Conservation (phyloP, 2,113 vertebrate species). For the Morone saxatilis region DNA sequence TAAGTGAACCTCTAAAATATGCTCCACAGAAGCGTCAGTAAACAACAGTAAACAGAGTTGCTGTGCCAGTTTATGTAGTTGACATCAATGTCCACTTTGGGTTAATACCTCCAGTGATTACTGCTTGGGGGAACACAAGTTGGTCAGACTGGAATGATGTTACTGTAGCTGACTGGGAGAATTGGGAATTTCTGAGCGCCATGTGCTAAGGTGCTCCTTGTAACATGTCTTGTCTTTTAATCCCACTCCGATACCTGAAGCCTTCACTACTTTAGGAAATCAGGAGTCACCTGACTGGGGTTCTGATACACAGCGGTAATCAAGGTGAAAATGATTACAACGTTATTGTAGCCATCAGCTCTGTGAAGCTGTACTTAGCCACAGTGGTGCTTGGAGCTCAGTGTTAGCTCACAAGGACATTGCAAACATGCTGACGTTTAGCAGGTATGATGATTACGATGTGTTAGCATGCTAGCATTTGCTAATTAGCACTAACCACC, state of each 20-base stretch:
- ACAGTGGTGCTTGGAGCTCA: too few species aligned
- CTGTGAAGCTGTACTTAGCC: too few species aligned
- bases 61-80: constrained; percentile 49
- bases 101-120: constrained; percentile 41
- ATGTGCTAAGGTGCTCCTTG: not conserved
- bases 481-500: too few species aligned
- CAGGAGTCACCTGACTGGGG: too few species aligned
- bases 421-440: not conserved
- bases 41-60: constrained; percentile 44
- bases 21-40: constrained; percentile 29
- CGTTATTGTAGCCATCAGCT: not conserved
- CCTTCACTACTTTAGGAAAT: too few species aligned
- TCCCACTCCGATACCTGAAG: not conserved
- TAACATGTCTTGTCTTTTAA: not conserved
- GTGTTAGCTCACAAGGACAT: not conserved
- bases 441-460: too few species aligned
- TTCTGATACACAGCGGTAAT: not conserved
- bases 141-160: constrained; percentile 24
- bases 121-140: constrained; percentile 3
- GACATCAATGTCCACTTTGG: constrained; percentile 34
- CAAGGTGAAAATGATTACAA: not conserved
- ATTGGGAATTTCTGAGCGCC: not conserved
- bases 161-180: constrained; percentile 11
- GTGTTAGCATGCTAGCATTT: too few species aligned
- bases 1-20: constrained; percentile 51